phyloP scores from a whole-genome alignment of 1,140 invertebrate genomes.

The Chymomyza costata region DNA sequence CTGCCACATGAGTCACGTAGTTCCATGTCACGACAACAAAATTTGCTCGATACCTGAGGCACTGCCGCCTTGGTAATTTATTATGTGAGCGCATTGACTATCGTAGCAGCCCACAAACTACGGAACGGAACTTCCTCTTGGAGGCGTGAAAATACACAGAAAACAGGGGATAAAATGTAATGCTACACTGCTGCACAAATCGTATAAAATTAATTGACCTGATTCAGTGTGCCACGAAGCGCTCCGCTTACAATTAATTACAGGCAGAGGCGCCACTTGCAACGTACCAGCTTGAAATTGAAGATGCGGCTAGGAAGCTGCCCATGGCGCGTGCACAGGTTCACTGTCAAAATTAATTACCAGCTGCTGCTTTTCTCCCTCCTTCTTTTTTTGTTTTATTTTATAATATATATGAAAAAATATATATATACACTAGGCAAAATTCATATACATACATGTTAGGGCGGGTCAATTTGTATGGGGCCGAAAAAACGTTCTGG shows the following conservation, averaged over 20 bases:
- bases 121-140: neutral
- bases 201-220: conserved; percentile 68
- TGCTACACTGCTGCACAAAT: conserved; percentile 21
- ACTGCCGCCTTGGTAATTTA: too few relatives aligned
- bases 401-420: conserved; percentile 55
- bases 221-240: conserved; percentile 53
- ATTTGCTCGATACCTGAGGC: too few relatives aligned
- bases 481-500: too few relatives aligned
- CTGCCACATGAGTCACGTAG: too few relatives aligned
- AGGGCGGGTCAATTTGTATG: too few relatives aligned
- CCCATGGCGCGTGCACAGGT: conserved; percentile 46
- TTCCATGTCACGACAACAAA: too few relatives aligned
- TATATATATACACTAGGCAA: conserved; percentile 12
- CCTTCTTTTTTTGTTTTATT: too few relatives aligned
- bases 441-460: too few relatives aligned
- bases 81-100: neutral
- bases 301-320: conserved; percentile 29
- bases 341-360: conserved; percentile 73
- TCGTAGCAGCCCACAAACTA: neutral
- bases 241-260: conserved; percentile 72
- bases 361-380: conserved; percentile 52
- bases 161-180: too few relatives aligned
- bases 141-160: too few relatives aligned
- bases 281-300: conserved; percentile 40
- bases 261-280: conserved; percentile 18